Conservation (phyloP, 2,797 vertebrate genomes). For the Sebastolobus altivelis region DNA sequence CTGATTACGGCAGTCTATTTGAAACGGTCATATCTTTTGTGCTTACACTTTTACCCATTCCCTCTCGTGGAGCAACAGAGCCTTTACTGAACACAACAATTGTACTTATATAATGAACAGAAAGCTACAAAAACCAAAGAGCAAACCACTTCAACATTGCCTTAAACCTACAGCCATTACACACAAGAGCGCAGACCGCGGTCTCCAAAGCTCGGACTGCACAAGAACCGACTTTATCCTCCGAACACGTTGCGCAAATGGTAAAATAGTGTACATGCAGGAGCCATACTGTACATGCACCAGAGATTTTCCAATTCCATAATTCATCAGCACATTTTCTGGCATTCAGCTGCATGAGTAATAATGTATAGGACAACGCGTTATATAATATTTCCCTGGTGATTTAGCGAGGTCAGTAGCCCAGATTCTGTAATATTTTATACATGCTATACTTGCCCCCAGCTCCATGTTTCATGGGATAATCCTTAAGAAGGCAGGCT, state of each 20-base stretch:
- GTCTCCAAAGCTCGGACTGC: not conserved
- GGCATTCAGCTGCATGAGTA: constrained; percentile 32
- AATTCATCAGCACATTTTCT: constrained; percentile 37
- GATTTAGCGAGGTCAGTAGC: constrained; percentile 40
- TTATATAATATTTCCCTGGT: constrained; percentile 43
- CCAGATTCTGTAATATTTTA: constrained; percentile 52
- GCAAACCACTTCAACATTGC: constrained; percentile 8
- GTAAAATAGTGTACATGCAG: constrained; percentile 13
- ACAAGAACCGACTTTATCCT: not conserved
- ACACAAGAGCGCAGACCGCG: not conserved
- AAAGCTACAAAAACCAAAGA: not conserved
- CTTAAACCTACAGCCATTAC: not conserved
- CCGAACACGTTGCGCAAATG: constrained; percentile 29
- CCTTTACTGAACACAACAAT: not conserved
- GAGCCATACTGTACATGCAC: not conserved
- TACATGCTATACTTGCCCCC: constrained; percentile 20
- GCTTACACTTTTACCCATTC: not conserved
- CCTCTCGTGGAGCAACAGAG: not conserved
- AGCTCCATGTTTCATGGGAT: constrained; percentile 60
- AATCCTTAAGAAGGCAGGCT: constrained; percentile 53
- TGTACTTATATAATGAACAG: not conserved
- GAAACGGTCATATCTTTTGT: not conserved
- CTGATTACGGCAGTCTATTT: not conserved
- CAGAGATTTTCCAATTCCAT: constrained; percentile 23
- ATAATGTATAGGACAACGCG: constrained; percentile 39